Percentiles rank a stretch among this genome's conserved stretches.
phyloP scores from a whole-genome alignment of 2,113 vertebrate species.

The Buteo buteo region DNA sequence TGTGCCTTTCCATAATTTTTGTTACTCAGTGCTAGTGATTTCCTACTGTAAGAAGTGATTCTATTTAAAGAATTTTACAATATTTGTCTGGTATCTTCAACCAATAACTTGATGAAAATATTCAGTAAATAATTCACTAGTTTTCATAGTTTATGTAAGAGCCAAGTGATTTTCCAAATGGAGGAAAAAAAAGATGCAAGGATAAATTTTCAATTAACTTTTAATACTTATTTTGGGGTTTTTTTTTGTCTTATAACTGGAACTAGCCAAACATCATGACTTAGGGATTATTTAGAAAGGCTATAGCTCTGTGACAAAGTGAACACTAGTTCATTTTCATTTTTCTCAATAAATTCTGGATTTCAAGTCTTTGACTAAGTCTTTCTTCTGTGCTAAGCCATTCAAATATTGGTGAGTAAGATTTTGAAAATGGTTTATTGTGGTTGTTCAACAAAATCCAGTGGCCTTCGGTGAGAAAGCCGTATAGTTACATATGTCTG shows the following conservation, averaged over 20 bases:
- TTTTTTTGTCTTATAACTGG: neutral
- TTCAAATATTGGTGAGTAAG: neutral
- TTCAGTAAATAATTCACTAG: neutral
- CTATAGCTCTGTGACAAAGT: neutral
- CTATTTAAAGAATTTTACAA: neutral
- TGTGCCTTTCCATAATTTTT: neutral
- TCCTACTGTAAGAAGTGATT: neutral
- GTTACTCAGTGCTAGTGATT: neutral
- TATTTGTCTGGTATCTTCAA: neutral
- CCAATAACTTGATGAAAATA: neutral
- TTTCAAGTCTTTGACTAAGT: neutral
- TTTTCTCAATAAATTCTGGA: neutral
- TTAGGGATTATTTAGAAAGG: neutral
- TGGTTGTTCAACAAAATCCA: neutral
- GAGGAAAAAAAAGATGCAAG: neutral
- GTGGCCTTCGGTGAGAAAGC: neutral
- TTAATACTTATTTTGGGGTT: neutral
- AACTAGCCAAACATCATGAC: neutral
- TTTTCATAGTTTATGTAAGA: neutral
- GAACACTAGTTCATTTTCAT: accelerated
- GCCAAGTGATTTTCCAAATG: neutral
- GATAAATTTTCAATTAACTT: neutral
- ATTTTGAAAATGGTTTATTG: neutral
- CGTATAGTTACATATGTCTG: neutral
- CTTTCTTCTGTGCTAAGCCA: neutral